phyloP scores from a whole-genome alignment of 2,797 vertebrate species.

The Clarias laeviceps region DNA sequence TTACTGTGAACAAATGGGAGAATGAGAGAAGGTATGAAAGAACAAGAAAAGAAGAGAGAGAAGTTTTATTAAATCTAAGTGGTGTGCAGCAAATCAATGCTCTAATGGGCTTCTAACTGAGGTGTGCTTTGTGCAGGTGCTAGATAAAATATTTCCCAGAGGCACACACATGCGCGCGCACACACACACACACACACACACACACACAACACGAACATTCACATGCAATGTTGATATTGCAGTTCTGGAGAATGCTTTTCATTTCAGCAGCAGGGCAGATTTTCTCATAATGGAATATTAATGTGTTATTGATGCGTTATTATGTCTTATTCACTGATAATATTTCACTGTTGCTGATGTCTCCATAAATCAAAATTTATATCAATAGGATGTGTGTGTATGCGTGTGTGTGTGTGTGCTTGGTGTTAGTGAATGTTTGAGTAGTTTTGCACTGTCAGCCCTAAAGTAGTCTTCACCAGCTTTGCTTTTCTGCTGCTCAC shows the following conservation, averaged over 20 bases:
- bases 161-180: background rate
- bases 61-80: conserved; percentile 38
- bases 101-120: conserved; percentile 25
- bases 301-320: conserved; percentile 17
- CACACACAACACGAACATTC: background rate
- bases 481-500: background rate
- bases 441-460: conserved; percentile 1
- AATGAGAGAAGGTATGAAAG: background rate
- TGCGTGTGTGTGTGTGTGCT: background rate
- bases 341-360: conserved; percentile 13
- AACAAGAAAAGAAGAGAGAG: background rate
- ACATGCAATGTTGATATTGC: background rate
- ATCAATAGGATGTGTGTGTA: background rate
- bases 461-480: conserved; percentile 6
- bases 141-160: conserved; percentile 20
- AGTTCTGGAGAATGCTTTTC: background rate
- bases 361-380: conserved; percentile 7
- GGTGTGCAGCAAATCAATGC: conserved; percentile 3
- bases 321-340: conserved; percentile 16
- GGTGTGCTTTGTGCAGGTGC: conserved; percentile 1
- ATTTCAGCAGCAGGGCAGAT: background rate
- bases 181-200: background rate
- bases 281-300: conserved; percentile 1
- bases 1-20: background rate
- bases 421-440: conserved; percentile 1